Evolutionary conservation across 2,113 vertebrate genomes (phyloP).

Genomic region (Coracopsis vasa): DNA sequence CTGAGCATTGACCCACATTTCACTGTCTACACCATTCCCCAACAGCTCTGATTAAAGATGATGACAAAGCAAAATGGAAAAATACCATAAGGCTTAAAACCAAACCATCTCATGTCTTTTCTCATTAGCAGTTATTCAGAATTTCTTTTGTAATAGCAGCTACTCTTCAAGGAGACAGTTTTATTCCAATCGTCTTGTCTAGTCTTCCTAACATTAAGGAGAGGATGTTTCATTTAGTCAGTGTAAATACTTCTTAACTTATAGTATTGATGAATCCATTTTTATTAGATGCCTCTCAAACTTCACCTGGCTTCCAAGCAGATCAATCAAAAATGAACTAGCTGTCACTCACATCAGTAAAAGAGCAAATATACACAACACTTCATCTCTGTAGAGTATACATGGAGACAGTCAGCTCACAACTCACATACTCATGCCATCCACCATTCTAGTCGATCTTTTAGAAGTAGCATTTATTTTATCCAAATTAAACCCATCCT

Average conservation of each 20-base stretch:
- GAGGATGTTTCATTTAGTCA: neutral
- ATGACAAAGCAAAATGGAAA: neutral
- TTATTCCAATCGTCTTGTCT: neutral
- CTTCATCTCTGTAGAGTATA: neutral
- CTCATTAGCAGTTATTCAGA: neutral
- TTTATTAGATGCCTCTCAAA: slow-evolving; percentile 1
- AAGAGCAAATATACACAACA: neutral
- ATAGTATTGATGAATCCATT: neutral
- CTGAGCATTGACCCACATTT: neutral
- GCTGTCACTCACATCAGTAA: neutral
- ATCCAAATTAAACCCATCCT: neutral
- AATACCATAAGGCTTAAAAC: neutral
- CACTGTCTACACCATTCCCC: neutral
- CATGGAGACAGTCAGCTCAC: neutral
- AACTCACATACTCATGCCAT: neutral
- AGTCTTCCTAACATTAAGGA: neutral
- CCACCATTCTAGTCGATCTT: neutral
- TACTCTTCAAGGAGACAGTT: neutral
- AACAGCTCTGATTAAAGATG: neutral
- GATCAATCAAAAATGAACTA: slow-evolving; percentile 28
- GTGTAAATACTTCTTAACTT: neutral
- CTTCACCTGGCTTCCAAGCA: neutral
- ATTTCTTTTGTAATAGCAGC: neutral
- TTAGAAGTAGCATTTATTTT: neutral
- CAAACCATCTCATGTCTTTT: neutral